phyloP scores from a whole-genome alignment of 2,797 vertebrate genomes.

The Melopsittacus undulatus region DNA sequence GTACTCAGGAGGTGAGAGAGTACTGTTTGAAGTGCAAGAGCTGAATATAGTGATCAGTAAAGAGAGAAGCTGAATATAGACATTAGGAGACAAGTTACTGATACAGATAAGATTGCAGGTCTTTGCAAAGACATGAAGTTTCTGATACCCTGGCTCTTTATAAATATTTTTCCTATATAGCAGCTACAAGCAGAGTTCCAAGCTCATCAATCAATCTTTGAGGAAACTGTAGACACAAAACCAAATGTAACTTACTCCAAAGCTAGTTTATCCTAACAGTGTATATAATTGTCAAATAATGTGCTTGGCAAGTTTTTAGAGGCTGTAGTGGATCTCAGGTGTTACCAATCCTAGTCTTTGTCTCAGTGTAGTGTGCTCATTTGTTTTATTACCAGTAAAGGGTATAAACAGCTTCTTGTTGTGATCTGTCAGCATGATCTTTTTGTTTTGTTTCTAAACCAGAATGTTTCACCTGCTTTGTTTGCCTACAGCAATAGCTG shows the following conservation, averaged over 20 bases:
- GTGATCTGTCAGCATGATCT: not conserved
- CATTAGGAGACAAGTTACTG: not conserved
- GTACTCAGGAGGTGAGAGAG: not conserved
- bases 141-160: not conserved
- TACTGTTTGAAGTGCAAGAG: not conserved
- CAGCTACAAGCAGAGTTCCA: not conserved
- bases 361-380: not conserved
- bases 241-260: not conserved
- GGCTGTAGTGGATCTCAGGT: not conserved
- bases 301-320: not conserved
- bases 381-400: constrained; percentile 2
- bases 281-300: not conserved
- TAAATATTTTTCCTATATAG: not conserved
- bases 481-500: constrained; percentile 30
- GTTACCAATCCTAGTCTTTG: not conserved
- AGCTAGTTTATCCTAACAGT: not conserved
- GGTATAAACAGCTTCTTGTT: not conserved
- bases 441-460: not conserved
- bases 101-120: not conserved
- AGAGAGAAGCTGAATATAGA: not conserved
- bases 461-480: constrained; percentile 5
- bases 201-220: not conserved
- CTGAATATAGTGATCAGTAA: not conserved
- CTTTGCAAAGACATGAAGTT: not conserved
- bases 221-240: not conserved